Evolutionary conservation across 2,888 invertebrate species (phyloP), one percentile per base, ranked within the genome.

Genomic region (Hemistola chrysoprasaria): DNA sequence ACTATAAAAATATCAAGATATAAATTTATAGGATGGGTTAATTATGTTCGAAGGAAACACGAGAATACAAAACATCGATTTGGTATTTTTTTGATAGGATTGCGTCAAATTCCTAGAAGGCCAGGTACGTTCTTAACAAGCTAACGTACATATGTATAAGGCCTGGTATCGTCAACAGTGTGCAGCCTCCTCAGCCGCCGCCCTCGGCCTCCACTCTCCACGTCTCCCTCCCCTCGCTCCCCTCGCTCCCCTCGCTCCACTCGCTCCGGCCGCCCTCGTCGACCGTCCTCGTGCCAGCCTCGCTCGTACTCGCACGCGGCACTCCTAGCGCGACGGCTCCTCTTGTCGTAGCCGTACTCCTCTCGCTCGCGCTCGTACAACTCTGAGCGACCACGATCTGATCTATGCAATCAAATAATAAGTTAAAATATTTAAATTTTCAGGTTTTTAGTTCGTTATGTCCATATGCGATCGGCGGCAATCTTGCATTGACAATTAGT

Each of bases 281-380:
- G n/a, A n/a, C n/a, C n/a, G n/a, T 59, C 68, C 1, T 66, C 71
- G 16, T 65, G 69, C 68, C 64, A 68, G 6, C 65, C 65, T 4
- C 63, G 56, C 50, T 80, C 80, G 48, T 67, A 55, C 10, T 83
- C 83, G 38, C 71, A 78, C 16, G 71, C 45, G 1, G 83, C 84
- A 42, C 86, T 83, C 39, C 72, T 71, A 1, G 86, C 85, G 11
- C 85, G 72, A 10, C 81, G 77, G 1, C 70, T 65, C n/a, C 68
- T 54, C 10, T 61, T 55, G 7, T 69, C 70, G 1, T 50, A 28
- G 0, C 57, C 54, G n/a, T 59, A 59, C 6, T 75, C 77, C 1
- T 76, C 75, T 4, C 63, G 49, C 0, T 79, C 79, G 0, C 78
- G 69, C 37, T 81, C 83, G 32, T 70, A 71, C 47, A 71, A 73